These are phyloP conservation scores for Cygnus buccinator DNA, from an alignment of 2,113 vertebrate genomes.

Conservation along the genomic window DNA sequence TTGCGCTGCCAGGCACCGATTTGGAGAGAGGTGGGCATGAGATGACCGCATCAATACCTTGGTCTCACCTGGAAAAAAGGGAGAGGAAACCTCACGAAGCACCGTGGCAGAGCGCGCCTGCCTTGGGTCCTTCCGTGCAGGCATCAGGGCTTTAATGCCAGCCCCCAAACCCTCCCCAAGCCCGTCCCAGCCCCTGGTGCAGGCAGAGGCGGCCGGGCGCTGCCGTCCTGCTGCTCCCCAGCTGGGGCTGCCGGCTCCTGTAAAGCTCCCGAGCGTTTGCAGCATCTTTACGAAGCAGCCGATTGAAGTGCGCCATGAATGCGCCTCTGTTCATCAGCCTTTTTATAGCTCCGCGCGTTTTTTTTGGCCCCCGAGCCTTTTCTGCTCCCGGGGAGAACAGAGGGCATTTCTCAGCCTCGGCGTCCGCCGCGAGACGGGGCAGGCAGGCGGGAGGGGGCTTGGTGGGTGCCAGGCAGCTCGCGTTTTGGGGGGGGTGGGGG, in stretches of 20 bases:
- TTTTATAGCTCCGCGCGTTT: conserved; percentile 49
- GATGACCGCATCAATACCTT: neutral
- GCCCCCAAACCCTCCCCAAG: neutral
- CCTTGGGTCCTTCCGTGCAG: too few species aligned
- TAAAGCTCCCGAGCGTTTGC: neutral
- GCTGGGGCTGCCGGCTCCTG: neutral
- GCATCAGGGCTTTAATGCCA: neutral
- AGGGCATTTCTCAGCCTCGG: conserved; percentile 22
- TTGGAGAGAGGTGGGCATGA: neutral
- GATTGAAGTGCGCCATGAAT: conserved; percentile 37
- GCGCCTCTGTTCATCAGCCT: conserved; percentile 58
- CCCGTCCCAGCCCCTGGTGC: neutral
- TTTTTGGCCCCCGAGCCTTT: conserved; percentile 2
- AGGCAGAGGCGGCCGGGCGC: neutral
- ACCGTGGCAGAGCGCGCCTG: neutral
- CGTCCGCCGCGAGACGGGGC: neutral
- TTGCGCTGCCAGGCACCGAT: neutral
- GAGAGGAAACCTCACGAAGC: neutral
- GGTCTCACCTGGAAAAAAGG: neutral
- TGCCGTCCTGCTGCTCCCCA: neutral
- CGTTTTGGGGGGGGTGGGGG: too few species aligned
- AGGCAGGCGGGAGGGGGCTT: neutral
- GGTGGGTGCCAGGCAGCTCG: neutral
- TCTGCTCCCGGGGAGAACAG: conserved; percentile 47
- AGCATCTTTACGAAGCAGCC: neutral